A percentile compares a stretch with the other conserved stretches of the same genome.
Evolutionary conservation across 1,140 invertebrate genomes (phyloP).

Genomic region (Tribolium madens): DNA sequence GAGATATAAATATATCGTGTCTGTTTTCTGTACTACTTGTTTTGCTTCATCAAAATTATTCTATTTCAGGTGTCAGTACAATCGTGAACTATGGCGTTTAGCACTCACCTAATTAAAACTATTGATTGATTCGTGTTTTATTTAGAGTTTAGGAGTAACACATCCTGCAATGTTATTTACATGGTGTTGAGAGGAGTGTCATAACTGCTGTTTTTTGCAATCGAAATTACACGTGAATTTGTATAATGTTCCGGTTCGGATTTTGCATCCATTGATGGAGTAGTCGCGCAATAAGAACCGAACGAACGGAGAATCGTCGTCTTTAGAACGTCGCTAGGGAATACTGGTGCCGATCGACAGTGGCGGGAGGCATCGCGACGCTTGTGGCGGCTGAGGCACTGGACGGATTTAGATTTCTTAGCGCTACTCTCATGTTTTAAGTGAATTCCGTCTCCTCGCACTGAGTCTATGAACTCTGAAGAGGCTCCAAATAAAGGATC

Average conservation of each 20-base stretch:
- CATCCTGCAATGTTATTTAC: slow-evolving; percentile 1
- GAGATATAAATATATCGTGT: slow-evolving; percentile 58
- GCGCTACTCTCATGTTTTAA: slow-evolving; percentile 44
- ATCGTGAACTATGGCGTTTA: slow-evolving; percentile 5
- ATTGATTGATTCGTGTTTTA: slow-evolving; percentile 29
- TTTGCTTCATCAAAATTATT: slow-evolving; percentile 58
- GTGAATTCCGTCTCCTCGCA: slow-evolving; percentile 45
- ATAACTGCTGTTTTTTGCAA: neutral
- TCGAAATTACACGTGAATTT: neutral
- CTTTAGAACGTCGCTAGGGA: slow-evolving; percentile 33
- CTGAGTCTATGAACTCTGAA: slow-evolving; percentile 48
- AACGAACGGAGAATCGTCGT: slow-evolving; percentile 23
- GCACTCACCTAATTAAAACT: slow-evolving; percentile 27
- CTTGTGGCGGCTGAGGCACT: slow-evolving; percentile 44
- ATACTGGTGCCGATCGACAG: slow-evolving; percentile 41
- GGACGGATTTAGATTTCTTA: slow-evolving; percentile 49
- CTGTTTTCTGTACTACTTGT: slow-evolving; percentile 59
- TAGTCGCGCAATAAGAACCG: slow-evolving; percentile 19
- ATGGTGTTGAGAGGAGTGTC: neutral
- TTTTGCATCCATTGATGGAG: slow-evolving; percentile 16
- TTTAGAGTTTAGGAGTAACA: slow-evolving; percentile 5
- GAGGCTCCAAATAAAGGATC: slow-evolving; percentile 32
- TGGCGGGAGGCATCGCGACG: slow-evolving; percentile 47
- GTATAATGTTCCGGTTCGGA: neutral
- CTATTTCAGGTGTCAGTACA: slow-evolving; percentile 43